Base-by-base conservation (phyloP, 1,140 invertebrate species). In the Lepidurus apus region DNA sequence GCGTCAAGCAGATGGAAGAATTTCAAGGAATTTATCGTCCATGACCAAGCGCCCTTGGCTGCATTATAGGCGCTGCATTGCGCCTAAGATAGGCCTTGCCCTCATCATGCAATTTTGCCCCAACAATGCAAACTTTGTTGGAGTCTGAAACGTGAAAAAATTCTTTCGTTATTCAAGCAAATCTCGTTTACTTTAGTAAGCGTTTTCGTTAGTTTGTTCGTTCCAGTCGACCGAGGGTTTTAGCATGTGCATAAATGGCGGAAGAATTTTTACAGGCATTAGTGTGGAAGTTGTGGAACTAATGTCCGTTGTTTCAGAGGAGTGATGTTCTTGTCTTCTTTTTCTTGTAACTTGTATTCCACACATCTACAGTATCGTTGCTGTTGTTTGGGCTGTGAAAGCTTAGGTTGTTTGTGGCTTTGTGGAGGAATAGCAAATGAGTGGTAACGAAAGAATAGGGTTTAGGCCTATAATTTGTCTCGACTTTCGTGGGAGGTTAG, bases 381-480 rank as follows among this genome's bases (percentile, higher is more conserved):
- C 53, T 65, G 53, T 17, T 65, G 53, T 65, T 65, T 21, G 53
- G 53, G 53, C 53, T 65, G 53, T 65, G 53, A 65, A 65, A 21
- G 34, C 34, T 65, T 21, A 21, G 21, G 21, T 65, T 65, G 53
- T 65, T 65, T 65, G 53, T 65, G 53, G 53, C 53, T 65, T 65
- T 65, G 53, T 13, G 53, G 0, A 65, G 53, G 53, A 65, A 65
- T 65, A n/a, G 53, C 53, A 65, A 65, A 65, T 65, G 53, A 65
- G 53, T 17, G 53, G 53, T 65, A 65, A 65, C 53, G 8, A 65
- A 65, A 65, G 53, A 65, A 65, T 65, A 65, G 53, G 53, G 53
- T 65, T 21, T 65, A 65, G 53, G 53, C 53, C 13, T 65, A 65
- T 65, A 65, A 65, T 65, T 65, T 65, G 53, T 65, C 53, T 65